Percentiles rank a stretch among this genome's conserved stretches.
Evolutionary conservation across 2,113 vertebrate genomes (phyloP).

Genomic region (Passer montanus): DNA sequence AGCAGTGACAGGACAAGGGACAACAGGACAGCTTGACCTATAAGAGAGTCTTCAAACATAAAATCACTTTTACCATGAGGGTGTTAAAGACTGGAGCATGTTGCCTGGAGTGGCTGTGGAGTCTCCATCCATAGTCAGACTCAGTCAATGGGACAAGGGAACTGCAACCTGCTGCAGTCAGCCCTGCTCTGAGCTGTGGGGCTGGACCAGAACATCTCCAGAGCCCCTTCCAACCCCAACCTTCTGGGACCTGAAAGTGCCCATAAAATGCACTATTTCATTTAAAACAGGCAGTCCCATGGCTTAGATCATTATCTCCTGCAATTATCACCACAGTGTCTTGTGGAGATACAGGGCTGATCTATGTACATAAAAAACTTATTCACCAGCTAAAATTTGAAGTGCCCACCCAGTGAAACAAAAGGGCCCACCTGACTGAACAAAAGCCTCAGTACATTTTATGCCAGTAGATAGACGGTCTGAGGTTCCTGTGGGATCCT

Average conservation of each 20-base stretch:
- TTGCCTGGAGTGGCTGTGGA: neutral
- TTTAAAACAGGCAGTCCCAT: neutral
- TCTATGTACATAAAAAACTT: fast-evolving
- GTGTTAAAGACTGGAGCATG: neutral
- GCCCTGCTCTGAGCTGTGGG: neutral
- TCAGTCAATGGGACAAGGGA: neutral
- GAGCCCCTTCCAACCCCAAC: neutral
- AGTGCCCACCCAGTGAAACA: neutral
- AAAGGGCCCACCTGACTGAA: neutral
- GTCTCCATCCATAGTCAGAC: neutral
- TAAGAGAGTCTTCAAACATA: neutral
- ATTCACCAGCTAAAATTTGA: neutral
- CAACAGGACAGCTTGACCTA: neutral
- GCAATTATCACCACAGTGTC: neutral
- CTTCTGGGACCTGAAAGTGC: neutral
- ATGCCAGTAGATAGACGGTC: neutral
- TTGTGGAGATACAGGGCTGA: neutral
- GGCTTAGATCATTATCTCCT: neutral
- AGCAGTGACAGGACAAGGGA: neutral
- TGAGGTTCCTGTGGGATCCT: neutral
- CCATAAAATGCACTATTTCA: neutral
- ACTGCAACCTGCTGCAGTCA: neutral
- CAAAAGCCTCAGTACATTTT: neutral
- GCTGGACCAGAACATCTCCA: neutral
- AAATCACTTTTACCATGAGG: neutral